Evolutionary conservation across 2,113 vertebrate species (phyloP).

Genomic region (Ascaphus truei): DNA sequence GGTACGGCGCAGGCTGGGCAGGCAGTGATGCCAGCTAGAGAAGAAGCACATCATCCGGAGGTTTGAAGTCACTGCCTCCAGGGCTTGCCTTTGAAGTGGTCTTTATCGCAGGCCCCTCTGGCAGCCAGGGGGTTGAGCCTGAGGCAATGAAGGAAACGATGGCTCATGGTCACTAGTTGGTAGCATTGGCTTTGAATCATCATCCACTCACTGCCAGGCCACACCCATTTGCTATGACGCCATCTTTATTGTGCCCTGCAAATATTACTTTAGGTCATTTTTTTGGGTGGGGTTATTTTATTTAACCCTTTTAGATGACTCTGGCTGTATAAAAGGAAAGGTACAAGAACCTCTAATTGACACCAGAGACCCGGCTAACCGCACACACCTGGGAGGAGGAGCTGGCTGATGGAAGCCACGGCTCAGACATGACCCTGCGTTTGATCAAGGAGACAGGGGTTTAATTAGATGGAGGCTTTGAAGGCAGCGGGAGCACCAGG

Average conservation of each 20-base stretch:
- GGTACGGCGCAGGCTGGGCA: not conserved
- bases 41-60: too few species aligned
- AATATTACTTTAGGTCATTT: too few species aligned
- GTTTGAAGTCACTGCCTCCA: too few species aligned
- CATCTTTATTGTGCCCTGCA: not conserved
- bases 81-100: too few species aligned
- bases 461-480: constrained; percentile 14
- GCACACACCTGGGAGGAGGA: constrained; percentile 2
- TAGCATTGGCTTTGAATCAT: not conserved
- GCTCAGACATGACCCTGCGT: constrained; percentile 11
- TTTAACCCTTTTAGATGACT: too few species aligned
- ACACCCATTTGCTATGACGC: not conserved
- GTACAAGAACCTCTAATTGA: not conserved
- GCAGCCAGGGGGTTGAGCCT: not conserved
- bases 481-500: not conserved
- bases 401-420: not conserved
- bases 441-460: constrained; percentile 28
- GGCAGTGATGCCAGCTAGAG: too few species aligned
- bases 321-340: too few species aligned
- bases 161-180: not conserved
- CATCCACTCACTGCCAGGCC: too few species aligned
- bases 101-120: too few species aligned
- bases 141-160: not conserved
- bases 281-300: too few species aligned
- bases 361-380: not conserved